Base-by-base conservation (phyloP, 2,888 invertebrate genomes). In the Neuroscelio doddi region DNA sequence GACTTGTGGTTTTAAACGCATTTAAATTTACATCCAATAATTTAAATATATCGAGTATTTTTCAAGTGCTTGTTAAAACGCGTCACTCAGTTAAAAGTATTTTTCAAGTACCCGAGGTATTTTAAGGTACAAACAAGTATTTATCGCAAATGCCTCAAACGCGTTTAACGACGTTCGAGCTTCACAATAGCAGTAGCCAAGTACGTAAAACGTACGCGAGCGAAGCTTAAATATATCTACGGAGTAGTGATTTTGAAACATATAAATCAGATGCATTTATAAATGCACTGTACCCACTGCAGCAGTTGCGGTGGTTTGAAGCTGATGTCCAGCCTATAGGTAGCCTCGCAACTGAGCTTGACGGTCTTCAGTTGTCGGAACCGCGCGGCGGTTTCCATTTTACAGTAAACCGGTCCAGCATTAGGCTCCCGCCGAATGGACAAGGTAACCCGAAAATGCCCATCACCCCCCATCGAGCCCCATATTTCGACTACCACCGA, bases 321-420 rank as follows among this genome's bases (percentile, higher is more conserved):
- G 70, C 86, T 86, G 69, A 88, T 82, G 72, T 86, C 86, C 63
- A 88, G 78, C 24, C 86, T 81, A 78, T 89, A 89, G 17, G 85
- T 85, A 1, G 87, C 84, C 65, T 87, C 87, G 57, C 86, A 85
- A 77, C 87, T 86, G 32, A 89, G 77, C 74, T 89, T 88, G 61
- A 89, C 85, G 7, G 89, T 89, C 71, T 87, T 85, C 45, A 86
- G 83, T 65, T 86, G 85, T n/a, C 86, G 85, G 75, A 88, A 89
- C 55, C 87, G 83, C 59, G 86, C 85, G 16, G 82, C 80, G 12
- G 88, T 88, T 74, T 89, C 89, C 82, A 87, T 86, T 74, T 88
- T 88, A 78, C 87, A 87, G 75, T 85, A 87, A 15, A 88, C 87
- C 29, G 87, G 86, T 58, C 84, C 81, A 29, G 85, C 86, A 30